These are phyloP conservation scores for Falco peregrinus DNA, from an alignment of 2,797 vertebrate genomes.

Conservation along the genomic window DNA sequence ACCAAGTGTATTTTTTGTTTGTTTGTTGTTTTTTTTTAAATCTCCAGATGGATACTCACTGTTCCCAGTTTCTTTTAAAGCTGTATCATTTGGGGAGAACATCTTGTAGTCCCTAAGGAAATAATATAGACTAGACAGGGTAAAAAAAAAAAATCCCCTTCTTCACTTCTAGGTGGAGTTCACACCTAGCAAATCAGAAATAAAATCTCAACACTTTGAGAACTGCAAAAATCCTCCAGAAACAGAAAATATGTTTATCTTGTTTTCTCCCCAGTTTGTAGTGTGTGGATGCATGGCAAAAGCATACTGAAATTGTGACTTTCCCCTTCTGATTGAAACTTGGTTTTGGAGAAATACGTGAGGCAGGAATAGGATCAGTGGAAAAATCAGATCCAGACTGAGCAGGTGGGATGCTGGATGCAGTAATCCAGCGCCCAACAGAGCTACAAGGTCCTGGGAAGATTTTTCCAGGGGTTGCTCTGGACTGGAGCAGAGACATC, in stretches of 20 bases:
- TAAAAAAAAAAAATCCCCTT: background rate
- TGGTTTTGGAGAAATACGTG: background rate
- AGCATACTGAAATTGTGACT: background rate
- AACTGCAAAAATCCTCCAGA: background rate
- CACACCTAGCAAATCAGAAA: background rate
- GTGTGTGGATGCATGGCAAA: accelerated
- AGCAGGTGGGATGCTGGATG: background rate
- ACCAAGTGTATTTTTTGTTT: background rate
- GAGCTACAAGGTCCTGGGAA: background rate
- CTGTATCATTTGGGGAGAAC: background rate
- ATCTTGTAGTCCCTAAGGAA: background rate
- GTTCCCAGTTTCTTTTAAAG: background rate
- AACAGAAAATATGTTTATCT: background rate
- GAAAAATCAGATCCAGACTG: background rate
- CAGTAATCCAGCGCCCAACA: background rate
- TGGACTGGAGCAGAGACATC: background rate
- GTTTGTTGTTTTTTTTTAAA: background rate
- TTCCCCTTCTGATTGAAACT: background rate
- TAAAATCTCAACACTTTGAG: background rate
- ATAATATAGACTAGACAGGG: background rate
- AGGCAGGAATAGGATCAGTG: background rate
- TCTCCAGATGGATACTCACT: constrained; percentile 30
- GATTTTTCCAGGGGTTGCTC: background rate
- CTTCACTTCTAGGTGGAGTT: background rate
- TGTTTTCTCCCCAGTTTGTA: background rate